Base-by-base conservation (phyloP, 2,888 invertebrate species). In the Allolobophora icterica region DNA sequence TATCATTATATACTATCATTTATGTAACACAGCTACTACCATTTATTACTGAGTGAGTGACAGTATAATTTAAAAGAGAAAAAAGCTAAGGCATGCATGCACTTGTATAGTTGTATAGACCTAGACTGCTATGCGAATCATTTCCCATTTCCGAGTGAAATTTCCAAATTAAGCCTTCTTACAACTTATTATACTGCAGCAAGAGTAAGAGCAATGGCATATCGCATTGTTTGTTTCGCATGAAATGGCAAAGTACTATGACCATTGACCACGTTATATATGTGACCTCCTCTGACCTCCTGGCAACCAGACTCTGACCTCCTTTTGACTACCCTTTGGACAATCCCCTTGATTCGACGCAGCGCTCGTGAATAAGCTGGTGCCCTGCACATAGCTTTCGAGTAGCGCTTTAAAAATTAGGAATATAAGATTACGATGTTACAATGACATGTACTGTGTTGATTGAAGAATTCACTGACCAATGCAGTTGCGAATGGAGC, bases 401-500 rank as follows among this genome's bases (percentile, higher is more conserved):
- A n/a, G n/a, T n/a, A n/a, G n/a, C n/a, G n/a, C n/a, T n/a, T n/a
- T n/a, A n/a, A n/a, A n/a, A n/a, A n/a, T n/a, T n/a, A n/a, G n/a
- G n/a, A n/a, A n/a, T n/a, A n/a, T n/a, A n/a, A n/a, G n/a, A n/a
- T n/a, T n/a, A n/a, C n/a, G n/a, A n/a, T n/a, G n/a, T 11, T n/a
- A 4, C 4, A 13, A 71, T 52, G 4, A 52, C 71, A 6, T 71
- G 71, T n/a, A 11, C 17, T 71, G n/a, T n/a, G n/a, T n/a, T n/a
- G 15, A 71, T 30, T 71, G 6, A 71, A n/a, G 52, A 71, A n/a
- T 52, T 6, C 35, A 94, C 95, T 94, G 93, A 95, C 95, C 89
- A 93, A 93, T 92, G 92, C 94, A 0, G 94, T 92, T 84, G 94
- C 93, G 91, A 95, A 94, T 13, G 95, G 95, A 52, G 95, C 94